phyloP scores from a whole-genome alignment of 2,888 invertebrate species.

The Sesia apiformis region DNA sequence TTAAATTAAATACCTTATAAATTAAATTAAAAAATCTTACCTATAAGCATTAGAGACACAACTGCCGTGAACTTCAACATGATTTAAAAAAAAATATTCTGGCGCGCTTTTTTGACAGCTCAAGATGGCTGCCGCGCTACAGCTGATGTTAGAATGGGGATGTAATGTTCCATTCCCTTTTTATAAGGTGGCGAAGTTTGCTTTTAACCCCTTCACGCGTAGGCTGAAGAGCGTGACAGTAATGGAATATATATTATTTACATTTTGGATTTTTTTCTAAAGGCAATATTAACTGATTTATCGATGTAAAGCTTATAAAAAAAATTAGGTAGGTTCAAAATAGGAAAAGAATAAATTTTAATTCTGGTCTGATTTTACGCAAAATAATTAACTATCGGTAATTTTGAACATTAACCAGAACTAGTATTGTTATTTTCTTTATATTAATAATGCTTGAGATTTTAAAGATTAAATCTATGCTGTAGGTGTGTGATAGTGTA shows the following conservation, averaged over 20 bases:
- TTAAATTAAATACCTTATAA: neutral
- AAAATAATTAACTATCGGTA: no score
- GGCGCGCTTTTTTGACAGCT: constrained; percentile 10
- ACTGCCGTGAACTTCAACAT: constrained; percentile 55
- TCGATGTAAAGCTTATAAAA: no score
- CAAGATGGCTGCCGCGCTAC: constrained; percentile 28
- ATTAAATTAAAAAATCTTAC: constrained; percentile 26
- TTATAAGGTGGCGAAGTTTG: constrained; percentile 44
- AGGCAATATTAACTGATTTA: no score
- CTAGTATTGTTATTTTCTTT: no score
- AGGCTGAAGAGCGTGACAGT: constrained; percentile 16
- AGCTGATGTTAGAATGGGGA: constrained; percentile 25
- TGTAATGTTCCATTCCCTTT: constrained; percentile 19
- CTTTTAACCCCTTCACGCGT: constrained; percentile 14
- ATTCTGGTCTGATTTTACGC: no score
- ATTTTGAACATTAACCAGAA: no score
- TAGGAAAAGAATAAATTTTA: no score
- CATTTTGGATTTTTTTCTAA: no score
- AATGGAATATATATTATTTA: constrained; percentile 8
- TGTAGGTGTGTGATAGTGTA: no score
- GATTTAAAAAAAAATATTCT: constrained; percentile 10
- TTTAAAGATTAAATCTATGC: no score
- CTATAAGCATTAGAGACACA: constrained; percentile 52
- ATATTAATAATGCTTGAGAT: no score
- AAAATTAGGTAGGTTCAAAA: no score